A percentile compares a stretch with the other conserved stretches of the same genome.
phyloP scores from a whole-genome alignment of 2,888 invertebrate genomes.

The Flexamia atlantica region DNA sequence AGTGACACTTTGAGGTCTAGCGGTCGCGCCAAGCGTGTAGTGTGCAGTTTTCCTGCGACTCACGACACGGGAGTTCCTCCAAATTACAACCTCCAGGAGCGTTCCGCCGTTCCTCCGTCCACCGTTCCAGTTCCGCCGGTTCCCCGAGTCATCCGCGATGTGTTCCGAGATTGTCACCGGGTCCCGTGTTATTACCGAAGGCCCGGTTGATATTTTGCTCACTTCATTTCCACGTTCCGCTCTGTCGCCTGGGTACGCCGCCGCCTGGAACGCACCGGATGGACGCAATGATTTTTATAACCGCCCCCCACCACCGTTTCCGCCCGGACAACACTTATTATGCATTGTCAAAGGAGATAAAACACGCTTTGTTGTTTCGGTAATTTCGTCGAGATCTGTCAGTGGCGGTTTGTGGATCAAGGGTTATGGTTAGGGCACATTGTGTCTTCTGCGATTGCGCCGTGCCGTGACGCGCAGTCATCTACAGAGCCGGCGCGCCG shows the following conservation, averaged over 20 bases:
- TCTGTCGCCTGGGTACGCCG: conserved; percentile 70
- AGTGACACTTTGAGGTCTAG: no score
- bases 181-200: conserved; percentile 48
- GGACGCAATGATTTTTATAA: conserved; percentile 72
- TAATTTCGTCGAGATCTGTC: conserved; percentile 66
- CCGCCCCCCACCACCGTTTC: conserved; percentile 68
- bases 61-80: neutral
- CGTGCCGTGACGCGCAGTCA: conserved; percentile 60
- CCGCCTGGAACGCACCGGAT: conserved; percentile 72
- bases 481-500: conserved; percentile 46
- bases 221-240: conserved; percentile 68
- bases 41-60: neutral
- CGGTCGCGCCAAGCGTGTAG: no score
- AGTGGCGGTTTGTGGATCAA: conserved; percentile 61
- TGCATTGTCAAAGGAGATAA: conserved; percentile 68
- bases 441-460: conserved; percentile 43
- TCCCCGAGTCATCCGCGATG: conserved; percentile 11
- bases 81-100: neutral
- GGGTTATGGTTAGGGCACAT: conserved; percentile 39
- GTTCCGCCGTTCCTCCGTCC: neutral
- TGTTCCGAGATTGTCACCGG: conserved; percentile 15
- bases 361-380: conserved; percentile 66
- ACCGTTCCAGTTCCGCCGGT: neutral
- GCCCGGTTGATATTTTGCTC: conserved; percentile 65
- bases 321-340: conserved; percentile 67